Evolutionary conservation across 2,797 vertebrate species (phyloP).

Genomic region (Girardinus metallicus): DNA sequence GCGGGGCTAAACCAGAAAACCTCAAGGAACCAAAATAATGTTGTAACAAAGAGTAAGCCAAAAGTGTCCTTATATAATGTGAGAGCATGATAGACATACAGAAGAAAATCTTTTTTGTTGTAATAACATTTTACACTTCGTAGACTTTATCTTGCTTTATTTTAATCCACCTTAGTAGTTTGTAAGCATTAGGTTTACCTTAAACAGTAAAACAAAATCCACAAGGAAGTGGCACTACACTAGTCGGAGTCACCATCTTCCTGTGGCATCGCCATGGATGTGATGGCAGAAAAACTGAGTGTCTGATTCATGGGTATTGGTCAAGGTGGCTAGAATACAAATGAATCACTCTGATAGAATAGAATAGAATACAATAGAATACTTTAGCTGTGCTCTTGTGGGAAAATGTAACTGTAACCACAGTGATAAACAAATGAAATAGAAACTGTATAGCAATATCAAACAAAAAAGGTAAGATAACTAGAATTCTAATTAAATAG

Average conservation of each 20-base stretch:
- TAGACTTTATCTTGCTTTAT: not conserved
- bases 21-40: not conserved
- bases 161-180: not conserved
- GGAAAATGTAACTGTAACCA: not conserved
- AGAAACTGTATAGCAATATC: not conserved
- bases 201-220: not conserved
- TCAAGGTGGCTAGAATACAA: not conserved
- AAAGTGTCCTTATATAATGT: not conserved
- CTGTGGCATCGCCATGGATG: not conserved
- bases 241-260: not conserved
- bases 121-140: not conserved
- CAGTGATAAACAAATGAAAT: not conserved
- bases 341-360: not conserved
- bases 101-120: not conserved
- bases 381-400: not conserved
- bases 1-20: not conserved
- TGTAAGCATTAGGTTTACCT: not conserved
- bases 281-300: not conserved
- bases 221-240: not conserved
- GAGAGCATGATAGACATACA: not conserved
- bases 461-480: not conserved
- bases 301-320: not conserved
- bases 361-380: not conserved
- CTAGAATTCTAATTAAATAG: not conserved
- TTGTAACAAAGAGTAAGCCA: not conserved